Evolutionary conservation across 2,888 invertebrate genomes (phyloP).

Genomic region (Metacarcinus magister): DNA sequence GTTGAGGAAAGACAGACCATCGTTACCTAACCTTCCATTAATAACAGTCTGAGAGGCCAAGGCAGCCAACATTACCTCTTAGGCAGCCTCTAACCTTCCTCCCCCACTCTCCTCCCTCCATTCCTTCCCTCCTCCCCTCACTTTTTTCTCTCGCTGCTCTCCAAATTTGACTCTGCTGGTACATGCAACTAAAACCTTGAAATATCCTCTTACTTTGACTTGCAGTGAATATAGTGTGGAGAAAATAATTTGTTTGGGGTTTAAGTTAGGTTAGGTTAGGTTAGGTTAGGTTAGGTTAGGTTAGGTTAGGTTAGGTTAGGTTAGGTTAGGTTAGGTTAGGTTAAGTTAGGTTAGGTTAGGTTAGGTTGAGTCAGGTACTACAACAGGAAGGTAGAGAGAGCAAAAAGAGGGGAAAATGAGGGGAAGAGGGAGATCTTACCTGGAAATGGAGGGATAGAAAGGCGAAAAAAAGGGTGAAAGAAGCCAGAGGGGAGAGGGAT

Average conservation of each 20-base stretch:
- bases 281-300: neutral
- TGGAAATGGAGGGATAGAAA: neutral
- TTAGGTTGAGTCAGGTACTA: neutral
- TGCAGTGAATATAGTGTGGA: neutral
- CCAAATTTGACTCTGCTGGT: neutral
- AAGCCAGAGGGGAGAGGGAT: neutral
- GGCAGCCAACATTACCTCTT: neutral
- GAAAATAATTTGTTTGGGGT: neutral
- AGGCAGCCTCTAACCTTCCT: neutral
- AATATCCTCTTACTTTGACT: neutral
- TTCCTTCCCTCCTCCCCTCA: slow-evolving; percentile 42
- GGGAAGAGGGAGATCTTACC: neutral
- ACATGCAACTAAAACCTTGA: neutral
- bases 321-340: neutral
- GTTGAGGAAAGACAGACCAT: slow-evolving; percentile 20
- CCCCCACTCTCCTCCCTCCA: neutral
- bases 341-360: neutral
- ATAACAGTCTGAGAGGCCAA: slow-evolving; percentile 20
- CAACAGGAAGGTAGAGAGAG: neutral
- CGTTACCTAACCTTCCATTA: slow-evolving; percentile 37
- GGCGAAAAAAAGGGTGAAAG: neutral
- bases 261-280: neutral
- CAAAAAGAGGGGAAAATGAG: neutral
- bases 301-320: neutral
- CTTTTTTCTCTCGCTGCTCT: slow-evolving; percentile 49